These are phyloP conservation scores for Xestia sexstrigata DNA, from an alignment of 2,888 invertebrate species.

Conservation along the genomic window DNA sequence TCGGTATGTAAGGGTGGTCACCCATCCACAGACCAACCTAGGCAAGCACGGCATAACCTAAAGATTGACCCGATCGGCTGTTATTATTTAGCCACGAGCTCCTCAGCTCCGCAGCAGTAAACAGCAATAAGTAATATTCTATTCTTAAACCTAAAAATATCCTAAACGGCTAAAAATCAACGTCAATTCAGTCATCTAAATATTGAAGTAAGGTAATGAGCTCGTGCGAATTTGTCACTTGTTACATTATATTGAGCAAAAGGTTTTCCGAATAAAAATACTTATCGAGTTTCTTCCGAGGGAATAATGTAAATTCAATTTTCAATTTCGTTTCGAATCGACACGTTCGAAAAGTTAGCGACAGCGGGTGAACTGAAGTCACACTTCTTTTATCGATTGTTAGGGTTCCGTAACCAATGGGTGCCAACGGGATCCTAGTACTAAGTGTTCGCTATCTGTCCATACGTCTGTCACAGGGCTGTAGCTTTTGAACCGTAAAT, in stretches of 20 bases:
- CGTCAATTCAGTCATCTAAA: slow-evolving; percentile 14
- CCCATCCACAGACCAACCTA: too few relatives aligned
- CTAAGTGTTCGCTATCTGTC: not conserved
- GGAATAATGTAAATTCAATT: slow-evolving; percentile 44
- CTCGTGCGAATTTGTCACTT: slow-evolving; percentile 29
- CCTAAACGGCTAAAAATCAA: not conserved
- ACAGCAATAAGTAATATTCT: not conserved
- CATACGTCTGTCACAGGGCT: not conserved
- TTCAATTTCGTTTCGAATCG: slow-evolving; percentile 21
- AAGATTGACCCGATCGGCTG: too few relatives aligned
- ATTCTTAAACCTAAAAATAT: not conserved
- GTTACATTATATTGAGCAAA: slow-evolving; percentile 19
- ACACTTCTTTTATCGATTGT: slow-evolving; percentile 5
- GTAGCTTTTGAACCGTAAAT: not conserved
- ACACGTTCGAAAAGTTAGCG: slow-evolving; percentile 32
- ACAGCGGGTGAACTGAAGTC: not conserved
- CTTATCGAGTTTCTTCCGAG: slow-evolving; percentile 48
- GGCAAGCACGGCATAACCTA: too few relatives aligned
- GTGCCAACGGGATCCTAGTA: not conserved
- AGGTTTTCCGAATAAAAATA: slow-evolving; percentile 32
- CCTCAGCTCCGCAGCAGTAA: too few relatives aligned
- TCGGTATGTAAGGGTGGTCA: too few relatives aligned
- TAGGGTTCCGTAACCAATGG: not conserved
- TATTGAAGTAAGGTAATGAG: slow-evolving; percentile 30
- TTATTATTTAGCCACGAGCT: too few relatives aligned